Conservation (phyloP, 2,797 vertebrate genomes). For the Karalla daura region DNA sequence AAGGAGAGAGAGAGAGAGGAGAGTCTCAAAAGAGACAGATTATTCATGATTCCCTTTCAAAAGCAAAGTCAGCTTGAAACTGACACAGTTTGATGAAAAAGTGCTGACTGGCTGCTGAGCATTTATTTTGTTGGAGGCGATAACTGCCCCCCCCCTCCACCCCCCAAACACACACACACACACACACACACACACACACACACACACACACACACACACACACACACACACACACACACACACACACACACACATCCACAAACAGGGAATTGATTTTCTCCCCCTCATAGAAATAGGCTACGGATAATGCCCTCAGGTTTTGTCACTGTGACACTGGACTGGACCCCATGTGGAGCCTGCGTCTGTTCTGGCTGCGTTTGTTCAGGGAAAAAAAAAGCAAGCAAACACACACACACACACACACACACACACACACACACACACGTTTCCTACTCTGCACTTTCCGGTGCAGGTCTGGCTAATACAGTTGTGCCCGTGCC, state of each 20-base stretch:
- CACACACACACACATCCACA: no score
- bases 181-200: no score
- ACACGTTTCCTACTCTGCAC: not conserved
- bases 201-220: no score
- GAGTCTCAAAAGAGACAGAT: constrained; percentile 8
- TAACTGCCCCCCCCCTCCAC: constrained; percentile 49
- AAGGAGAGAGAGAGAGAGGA: no score
- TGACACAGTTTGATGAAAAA: constrained; percentile 24
- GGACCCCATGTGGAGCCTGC: constrained; percentile 23
- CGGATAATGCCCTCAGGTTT: constrained; percentile 68
- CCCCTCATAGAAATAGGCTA: constrained; percentile 70
- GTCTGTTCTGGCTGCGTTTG: constrained; percentile 19
- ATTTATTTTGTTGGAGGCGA: constrained; percentile 49
- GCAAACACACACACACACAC: not conserved
- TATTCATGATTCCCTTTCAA: constrained; percentile 14
- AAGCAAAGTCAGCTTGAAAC: constrained; percentile 40
- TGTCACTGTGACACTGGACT: constrained; percentile 45
- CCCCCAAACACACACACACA: no score
- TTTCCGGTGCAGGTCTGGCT: constrained; percentile 34
- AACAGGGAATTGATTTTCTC: constrained; percentile 70
- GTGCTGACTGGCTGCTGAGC: constrained; percentile 39
- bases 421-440: constrained; percentile 3
- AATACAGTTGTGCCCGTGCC: constrained; percentile 22
- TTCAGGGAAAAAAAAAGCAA: constrained; percentile 29
- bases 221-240: no score